phyloP scores from a whole-genome alignment of 2,797 vertebrate genomes.

The Peromyscus attwateri region DNA sequence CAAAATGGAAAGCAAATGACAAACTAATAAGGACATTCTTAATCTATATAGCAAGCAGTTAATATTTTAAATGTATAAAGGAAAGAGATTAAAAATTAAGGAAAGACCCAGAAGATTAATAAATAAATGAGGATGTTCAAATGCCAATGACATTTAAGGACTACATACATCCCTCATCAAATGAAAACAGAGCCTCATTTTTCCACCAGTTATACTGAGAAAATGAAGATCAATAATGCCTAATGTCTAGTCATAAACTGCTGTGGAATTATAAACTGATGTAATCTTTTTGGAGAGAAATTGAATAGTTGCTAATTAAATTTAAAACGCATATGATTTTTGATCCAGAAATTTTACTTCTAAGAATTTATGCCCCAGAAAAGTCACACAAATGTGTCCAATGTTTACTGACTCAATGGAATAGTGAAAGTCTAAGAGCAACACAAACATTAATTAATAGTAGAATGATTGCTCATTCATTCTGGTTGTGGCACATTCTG shows the following conservation, averaged over 20 bases:
- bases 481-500: background rate
- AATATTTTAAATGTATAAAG: slow-evolving; percentile 39
- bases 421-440: background rate
- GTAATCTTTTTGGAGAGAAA: slow-evolving; percentile 66
- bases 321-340: slow-evolving; percentile 62
- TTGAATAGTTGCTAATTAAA: slow-evolving; percentile 69
- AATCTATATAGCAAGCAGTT: slow-evolving; percentile 21
- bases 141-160: slow-evolving; percentile 57
- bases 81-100: slow-evolving; percentile 33
- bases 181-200: slow-evolving; percentile 65
- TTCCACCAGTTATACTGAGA: slow-evolving; percentile 48
- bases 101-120: slow-evolving; percentile 39
- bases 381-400: slow-evolving; percentile 10
- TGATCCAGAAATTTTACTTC: slow-evolving; percentile 66
- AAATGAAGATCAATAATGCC: slow-evolving; percentile 63
- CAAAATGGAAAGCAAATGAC: slow-evolving; percentile 70
- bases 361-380: slow-evolving; percentile 38
- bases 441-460: slow-evolving; percentile 58
- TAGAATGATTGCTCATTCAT: slow-evolving; percentile 13
- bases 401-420: slow-evolving; percentile 40
- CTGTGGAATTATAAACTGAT: slow-evolving; percentile 60
- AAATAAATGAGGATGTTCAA: slow-evolving; percentile 43
- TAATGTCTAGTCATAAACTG: slow-evolving; percentile 69
- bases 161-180: slow-evolving; percentile 18
- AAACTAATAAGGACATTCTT: slow-evolving; percentile 44